These are phyloP conservation scores for Calidris pugnax DNA, from an alignment of 2,113 vertebrate species.

Conservation along the genomic window DNA sequence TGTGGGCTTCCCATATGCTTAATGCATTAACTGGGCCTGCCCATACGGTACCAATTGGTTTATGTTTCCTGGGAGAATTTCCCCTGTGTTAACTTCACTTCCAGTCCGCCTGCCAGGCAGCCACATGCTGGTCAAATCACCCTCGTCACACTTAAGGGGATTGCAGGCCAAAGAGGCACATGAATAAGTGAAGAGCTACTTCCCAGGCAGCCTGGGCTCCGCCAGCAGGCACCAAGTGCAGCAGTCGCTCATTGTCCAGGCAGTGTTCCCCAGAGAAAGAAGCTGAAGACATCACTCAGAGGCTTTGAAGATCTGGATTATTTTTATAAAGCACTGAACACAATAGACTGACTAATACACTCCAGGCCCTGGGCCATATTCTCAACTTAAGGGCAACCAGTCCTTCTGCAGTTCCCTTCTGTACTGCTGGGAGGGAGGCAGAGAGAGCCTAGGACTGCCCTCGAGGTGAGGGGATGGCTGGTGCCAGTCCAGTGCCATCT, in stretches of 20 bases:
- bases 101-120: background rate
- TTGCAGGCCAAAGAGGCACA: background rate
- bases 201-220: background rate
- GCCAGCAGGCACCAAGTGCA: background rate
- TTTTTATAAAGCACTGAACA: background rate
- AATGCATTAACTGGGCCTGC: background rate
- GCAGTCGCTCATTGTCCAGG: background rate
- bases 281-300: background rate
- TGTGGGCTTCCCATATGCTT: background rate
- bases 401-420: background rate
- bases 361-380: background rate
- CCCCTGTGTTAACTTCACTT: background rate
- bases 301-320: background rate
- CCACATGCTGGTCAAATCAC: conserved; percentile 1
- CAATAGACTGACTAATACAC: background rate
- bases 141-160: conserved; percentile 15
- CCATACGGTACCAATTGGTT: background rate
- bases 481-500: background rate
- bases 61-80: conserved; percentile 17
- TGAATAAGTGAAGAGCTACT: background rate
- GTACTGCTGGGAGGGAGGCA: background rate
- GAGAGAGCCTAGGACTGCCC: background rate
- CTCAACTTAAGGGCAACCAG: background rate
- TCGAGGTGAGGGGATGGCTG: background rate
- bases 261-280: background rate